Evolutionary conservation across 2,113 vertebrate genomes (phyloP), one percentile per base, ranked within the genome.

Genomic region (Oncorhynchus clarkii): DNA sequence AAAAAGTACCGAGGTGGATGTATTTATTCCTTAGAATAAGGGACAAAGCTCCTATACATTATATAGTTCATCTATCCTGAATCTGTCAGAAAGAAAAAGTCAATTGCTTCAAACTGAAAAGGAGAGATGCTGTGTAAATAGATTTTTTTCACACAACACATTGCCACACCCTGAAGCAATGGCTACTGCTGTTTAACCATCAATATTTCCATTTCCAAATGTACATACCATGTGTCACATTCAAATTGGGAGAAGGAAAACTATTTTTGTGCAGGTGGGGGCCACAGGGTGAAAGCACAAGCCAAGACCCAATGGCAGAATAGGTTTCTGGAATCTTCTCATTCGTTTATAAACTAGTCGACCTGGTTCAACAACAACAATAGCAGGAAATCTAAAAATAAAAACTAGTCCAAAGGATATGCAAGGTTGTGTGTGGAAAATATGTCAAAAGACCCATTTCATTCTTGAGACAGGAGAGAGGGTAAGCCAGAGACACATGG

Each of bases 321-420:
- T 68, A 16, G 70, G 51, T 68, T 67, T 67, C 26, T 31, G 24
- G 39, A 45, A 45, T 45, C 8, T 45, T 45, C 39, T 12, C 39
- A 45, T 12, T 3, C 9, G 9, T 45, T 45, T 11, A 45, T 9
- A 13, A 66, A 66, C 3, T 16, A 31, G 0, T 18, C 68, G 67
- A 73, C 72, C 66, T 16, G 39, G 8, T 62, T 69, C 73, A 67
- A 72, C 27, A 0, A 9, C 78, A 86, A 91, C 83, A 85, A 87
- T 87, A 79, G 67, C 71, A 22, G 73, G 84, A 85, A 77, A 74
- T 85, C 72, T 72, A 79, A 81, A 85, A 82, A 83, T 80, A 86
- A 83, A 62, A 77, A 71, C 59, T 68, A 45, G 24, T 62, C 69
- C 84, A 22, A 71, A 78, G 81, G 82, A 82, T 71, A 84, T 13